Base-by-base conservation (phyloP, 2,888 invertebrate genomes). In the Adineta ricciae region DNA sequence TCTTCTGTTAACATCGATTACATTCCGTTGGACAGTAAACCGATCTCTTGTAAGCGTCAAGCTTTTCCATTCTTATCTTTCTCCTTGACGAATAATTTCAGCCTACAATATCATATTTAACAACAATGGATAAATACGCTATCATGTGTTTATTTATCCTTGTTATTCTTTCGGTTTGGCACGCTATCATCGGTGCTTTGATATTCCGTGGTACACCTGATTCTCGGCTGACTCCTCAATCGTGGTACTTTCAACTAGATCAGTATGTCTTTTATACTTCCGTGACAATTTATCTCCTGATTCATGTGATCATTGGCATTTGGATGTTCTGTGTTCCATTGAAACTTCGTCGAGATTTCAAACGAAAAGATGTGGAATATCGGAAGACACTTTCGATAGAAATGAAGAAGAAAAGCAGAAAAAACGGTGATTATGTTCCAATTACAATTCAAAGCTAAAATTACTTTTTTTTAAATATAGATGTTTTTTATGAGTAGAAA, bases 81-180 rank as follows among this genome's bases (percentile, higher is more conserved):
- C 19, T 2, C 50, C 50, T 19, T 9, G 11, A 64, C 2, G 8
- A 52, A 7, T 50, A 5, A 21, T 64, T 64, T 73, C 8, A 78
- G 19, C 85, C 85, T 16, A 85, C 85, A 21, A 82, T 85, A 46
- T 85, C 85, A 2, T 85, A 85, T 64, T 84, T 84, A 56, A 85
- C 85, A 54, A 41, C 85, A 24, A 54, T 85, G 52, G 85, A 85
- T 73, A 83, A 84, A 54, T 85, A 85, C 82, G 83, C 83, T 36
- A 85, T 85, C 41, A 84, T 73, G 9, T 73, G 82, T 52, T 50
- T 85, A 32, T 83, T 85, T 54, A 83, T 83, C 49, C 82, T 85
- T 50, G 85, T 85, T 49, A 19, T 85, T 2, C 73, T 83, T 46
- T 85, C 83, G 3, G 56, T 85, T 36, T 85, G 85, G 85, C 85